These are phyloP conservation scores for Anthoscopus minutus DNA, from an alignment of 2,113 vertebrate species.

Conservation along the genomic window DNA sequence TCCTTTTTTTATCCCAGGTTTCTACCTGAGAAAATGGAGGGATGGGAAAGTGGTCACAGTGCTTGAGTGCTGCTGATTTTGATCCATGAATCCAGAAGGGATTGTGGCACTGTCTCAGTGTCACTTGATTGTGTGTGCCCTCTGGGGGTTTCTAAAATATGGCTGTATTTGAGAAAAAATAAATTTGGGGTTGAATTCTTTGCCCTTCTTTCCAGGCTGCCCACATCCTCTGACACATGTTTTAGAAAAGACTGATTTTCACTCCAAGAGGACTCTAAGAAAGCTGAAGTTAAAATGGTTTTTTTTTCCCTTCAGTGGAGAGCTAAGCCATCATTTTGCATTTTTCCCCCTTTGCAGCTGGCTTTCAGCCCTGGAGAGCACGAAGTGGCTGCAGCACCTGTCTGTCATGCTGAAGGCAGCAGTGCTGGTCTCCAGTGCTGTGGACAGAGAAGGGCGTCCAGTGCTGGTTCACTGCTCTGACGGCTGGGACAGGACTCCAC, in stretches of 20 bases:
- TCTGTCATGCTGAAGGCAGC: slow-evolving; percentile 97
- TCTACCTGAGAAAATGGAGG: neutral
- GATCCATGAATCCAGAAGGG: neutral
- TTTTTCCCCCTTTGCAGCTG: slow-evolving; percentile 74
- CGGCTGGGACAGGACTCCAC: slow-evolving; percentile 95
- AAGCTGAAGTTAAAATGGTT: neutral
- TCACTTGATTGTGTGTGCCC: neutral
- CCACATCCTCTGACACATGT: neutral
- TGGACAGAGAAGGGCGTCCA: slow-evolving; percentile 91
- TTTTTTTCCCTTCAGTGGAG: neutral
- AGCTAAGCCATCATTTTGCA: neutral
- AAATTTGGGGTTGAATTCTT: neutral
- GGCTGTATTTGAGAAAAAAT: neutral
- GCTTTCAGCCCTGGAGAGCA: slow-evolving; percentile 95
- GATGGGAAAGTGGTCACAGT: neutral
- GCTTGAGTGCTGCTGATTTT: neutral
- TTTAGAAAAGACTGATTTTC: neutral
- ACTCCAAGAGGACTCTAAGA: neutral
- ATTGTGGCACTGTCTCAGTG: neutral
- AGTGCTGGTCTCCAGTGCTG: slow-evolving; percentile 85
- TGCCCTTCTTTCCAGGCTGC: neutral
- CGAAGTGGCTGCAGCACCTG: slow-evolving; percentile 96
- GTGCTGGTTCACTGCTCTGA: slow-evolving; percentile 97
- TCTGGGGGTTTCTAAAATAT: neutral
- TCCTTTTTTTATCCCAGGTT: neutral